These are phyloP conservation scores for Ctenomys sociabilis DNA, from an alignment of 2,113 vertebrate species.

Conservation along the genomic window DNA sequence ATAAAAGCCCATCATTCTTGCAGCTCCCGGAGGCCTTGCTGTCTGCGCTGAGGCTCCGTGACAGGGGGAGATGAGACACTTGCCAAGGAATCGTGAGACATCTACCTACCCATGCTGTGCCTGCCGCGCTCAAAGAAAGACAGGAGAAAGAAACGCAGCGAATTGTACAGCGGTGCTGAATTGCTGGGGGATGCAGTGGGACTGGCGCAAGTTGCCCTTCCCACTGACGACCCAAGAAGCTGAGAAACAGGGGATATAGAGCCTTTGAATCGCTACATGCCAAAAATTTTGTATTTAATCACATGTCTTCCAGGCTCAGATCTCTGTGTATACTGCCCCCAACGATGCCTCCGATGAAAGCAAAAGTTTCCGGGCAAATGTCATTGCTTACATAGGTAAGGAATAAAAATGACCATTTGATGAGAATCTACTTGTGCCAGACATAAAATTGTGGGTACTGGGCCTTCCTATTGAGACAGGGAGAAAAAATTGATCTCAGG, in stretches of 20 bases:
- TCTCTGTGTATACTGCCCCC: fast-evolving
- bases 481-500: too few relatives aligned
- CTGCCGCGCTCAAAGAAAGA: not conserved
- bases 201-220: not conserved
- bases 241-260: fast-evolving
- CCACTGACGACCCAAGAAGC: not conserved
- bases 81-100: not conserved
- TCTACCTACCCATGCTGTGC: fast-evolving
- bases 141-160: fast-evolving
- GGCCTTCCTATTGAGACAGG: too few relatives aligned
- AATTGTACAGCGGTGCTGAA: fast-evolving
- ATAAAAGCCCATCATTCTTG: fast-evolving
- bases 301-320: not conserved
- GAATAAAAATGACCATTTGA: not conserved
- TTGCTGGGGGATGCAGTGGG: fast-evolving
- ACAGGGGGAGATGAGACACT: not conserved
- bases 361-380: not conserved
- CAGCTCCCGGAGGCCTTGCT: fast-evolving
- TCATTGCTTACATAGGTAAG: fast-evolving
- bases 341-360: not conserved
- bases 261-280: not conserved
- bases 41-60: not conserved
- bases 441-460: too few relatives aligned
- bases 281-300: not conserved
- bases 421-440: not conserved